Conservation (phyloP, 2,797 vertebrate genomes). For the Muscicapa comitata region DNA sequence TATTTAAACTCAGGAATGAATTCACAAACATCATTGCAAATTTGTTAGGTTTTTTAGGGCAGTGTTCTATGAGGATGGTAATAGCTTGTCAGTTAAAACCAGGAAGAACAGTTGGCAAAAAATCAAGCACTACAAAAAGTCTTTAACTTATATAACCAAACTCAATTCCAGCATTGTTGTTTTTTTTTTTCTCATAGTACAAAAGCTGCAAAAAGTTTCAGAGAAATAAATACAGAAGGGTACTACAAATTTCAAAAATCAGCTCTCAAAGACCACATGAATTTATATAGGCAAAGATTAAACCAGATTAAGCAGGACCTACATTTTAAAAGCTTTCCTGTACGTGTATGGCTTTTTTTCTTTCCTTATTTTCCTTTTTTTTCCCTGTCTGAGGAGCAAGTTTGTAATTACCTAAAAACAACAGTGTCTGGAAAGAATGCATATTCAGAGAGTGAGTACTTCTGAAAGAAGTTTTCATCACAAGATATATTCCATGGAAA, state of each 20-base stretch:
- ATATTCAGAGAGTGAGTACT: conserved; percentile 35
- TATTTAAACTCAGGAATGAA: conserved; percentile 3
- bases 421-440: conserved; percentile 47
- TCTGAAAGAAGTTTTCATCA: conserved; percentile 56
- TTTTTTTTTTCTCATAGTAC: neutral
- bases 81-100: neutral
- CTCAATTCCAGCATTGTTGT: neutral
- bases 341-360: neutral
- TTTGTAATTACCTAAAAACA: conserved; percentile 42
- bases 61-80: neutral
- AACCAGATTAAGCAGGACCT: neutral
- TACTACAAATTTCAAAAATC: neutral
- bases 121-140: neutral
- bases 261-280: neutral
- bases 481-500: conserved; percentile 49
- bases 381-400: neutral
- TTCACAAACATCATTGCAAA: conserved; percentile 29
- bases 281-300: conserved; percentile 3
- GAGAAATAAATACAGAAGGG: neutral
- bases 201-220: neutral
- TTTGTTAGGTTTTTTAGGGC: neutral
- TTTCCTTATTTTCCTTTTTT: neutral
- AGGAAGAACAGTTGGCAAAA: conserved; percentile 6
- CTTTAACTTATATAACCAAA: conserved; percentile 15
- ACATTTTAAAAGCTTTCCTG: conserved; percentile 20